Evolutionary conservation across 2,888 invertebrate genomes (phyloP), one percentile per base, ranked within the genome.

Genomic region (Lomographa bimaculata): DNA sequence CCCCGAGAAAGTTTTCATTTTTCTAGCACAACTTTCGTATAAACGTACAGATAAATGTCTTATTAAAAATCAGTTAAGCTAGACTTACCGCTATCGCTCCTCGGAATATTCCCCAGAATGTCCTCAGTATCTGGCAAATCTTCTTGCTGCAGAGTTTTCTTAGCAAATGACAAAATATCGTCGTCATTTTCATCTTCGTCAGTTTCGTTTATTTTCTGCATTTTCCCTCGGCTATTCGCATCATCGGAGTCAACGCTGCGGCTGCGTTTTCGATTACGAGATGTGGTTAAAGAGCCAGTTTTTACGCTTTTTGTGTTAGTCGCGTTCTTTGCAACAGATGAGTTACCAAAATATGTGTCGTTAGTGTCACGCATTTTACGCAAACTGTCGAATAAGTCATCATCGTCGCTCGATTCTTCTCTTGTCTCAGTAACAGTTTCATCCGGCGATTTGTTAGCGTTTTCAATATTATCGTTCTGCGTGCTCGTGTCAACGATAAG

Each of bases 111-210:
- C 23, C 52, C 66, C 17, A 82, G 54, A 38, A 85, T 74, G 25
- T 86, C 84, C 42, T 87, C 87, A 19, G 80, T 82, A 20, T 87
- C 82, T 0, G 86, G 84, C 19, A 81, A 41, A 23, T 83, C 77
- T 1, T 70, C 71, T 1, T 73, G 75, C 40, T 84, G 74, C 1
- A 87, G 55, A 0, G 86, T 87, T 53, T 78, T 81, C 63, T 80
- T 89, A 5, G 85, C 86, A 44, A 87, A 89, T n/a, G 79, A 76
- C 21, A 87, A 45, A 16, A 89, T 79, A 12, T 57, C 56, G 3
- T 56, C 41, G 10, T 47, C 37, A 35, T 51, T 50, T 50, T 74
- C 76, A 12, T 76, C 67, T 50, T 74, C 76, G 11, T 76, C 67
- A 4, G 42, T 57, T 48, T 85, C 80, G 21, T 75, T 73, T 14